Evolutionary conservation across 2,113 vertebrate genomes (phyloP).

Genomic region (Symphodus melops): DNA sequence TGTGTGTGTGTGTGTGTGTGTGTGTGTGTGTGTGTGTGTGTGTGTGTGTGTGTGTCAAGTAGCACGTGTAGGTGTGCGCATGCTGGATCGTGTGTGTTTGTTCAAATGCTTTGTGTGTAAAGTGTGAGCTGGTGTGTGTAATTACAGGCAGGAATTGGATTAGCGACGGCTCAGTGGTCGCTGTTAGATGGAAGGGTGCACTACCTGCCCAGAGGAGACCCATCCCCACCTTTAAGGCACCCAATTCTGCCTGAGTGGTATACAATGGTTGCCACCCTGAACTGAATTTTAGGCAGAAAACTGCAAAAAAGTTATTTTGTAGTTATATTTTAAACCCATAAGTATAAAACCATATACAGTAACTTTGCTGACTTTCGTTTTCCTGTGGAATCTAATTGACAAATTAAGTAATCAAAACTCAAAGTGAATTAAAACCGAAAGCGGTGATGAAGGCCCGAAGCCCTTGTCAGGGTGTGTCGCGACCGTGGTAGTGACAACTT

Average conservation of each 20-base stretch:
- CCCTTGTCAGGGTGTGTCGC: too few relatives aligned
- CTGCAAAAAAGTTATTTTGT: too few relatives aligned
- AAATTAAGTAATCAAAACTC: too few relatives aligned
- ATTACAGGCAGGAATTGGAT: conserved; percentile 71
- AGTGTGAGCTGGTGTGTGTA: conserved; percentile 41
- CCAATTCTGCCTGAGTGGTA: conserved; percentile 11
- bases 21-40: neutral
- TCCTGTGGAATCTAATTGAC: too few relatives aligned
- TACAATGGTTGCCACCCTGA: neutral
- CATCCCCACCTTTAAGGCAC: conserved; percentile 15
- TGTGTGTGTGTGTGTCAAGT: neutral
- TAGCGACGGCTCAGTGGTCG: conserved; percentile 63
- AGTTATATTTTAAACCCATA: too few relatives aligned
- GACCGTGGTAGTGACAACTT: too few relatives aligned
- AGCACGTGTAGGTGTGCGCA: conserved; percentile 4
- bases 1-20: conserved; percentile 1
- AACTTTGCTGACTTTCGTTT: too few relatives aligned
- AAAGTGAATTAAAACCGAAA: too few relatives aligned
- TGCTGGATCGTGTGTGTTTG: conserved; percentile 19
- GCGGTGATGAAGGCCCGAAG: too few relatives aligned
- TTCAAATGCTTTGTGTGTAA: conserved; percentile 21
- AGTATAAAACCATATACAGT: too few relatives aligned
- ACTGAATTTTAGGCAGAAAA: conserved; percentile 27
- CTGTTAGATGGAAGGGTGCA: conserved; percentile 52
- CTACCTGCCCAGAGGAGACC: conserved; percentile 47